Conservation (phyloP, 1,140 invertebrate genomes). For the Zaprionus davidi region DNA sequence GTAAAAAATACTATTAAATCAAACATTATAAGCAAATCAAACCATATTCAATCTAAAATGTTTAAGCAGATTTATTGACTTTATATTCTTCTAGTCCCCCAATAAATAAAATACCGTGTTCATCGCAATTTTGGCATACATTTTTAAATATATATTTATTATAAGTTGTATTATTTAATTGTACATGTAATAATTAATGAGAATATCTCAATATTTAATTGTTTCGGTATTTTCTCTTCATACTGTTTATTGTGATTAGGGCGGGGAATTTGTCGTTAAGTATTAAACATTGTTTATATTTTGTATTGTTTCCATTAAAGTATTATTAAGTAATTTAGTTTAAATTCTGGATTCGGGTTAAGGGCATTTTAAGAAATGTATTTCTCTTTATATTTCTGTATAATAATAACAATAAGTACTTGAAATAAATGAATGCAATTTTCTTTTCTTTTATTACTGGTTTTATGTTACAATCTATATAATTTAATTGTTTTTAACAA, state of each 20-base stretch:
- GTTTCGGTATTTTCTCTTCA: slow-evolving; percentile 50
- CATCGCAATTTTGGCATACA: slow-evolving; percentile 30
- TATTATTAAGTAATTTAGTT: slow-evolving; percentile 49
- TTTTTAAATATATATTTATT: slow-evolving; percentile 76
- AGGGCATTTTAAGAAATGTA: slow-evolving; percentile 39
- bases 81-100: too few relatives aligned
- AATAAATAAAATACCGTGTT: not conserved
- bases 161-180: slow-evolving; percentile 73
- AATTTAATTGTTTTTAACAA: slow-evolving; percentile 79
- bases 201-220: slow-evolving; percentile 78
- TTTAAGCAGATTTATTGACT: not conserved
- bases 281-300: slow-evolving; percentile 41
- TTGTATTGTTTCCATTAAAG: slow-evolving; percentile 37
- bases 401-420: slow-evolving; percentile 74
- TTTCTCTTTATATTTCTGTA: slow-evolving; percentile 53
- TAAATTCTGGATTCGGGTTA: slow-evolving; percentile 32
- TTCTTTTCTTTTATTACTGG: slow-evolving; percentile 48
- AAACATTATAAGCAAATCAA: too few relatives aligned
- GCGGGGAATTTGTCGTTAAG: slow-evolving; percentile 63
- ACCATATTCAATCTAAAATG: too few relatives aligned
- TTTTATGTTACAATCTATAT: slow-evolving; percentile 68
- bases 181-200: slow-evolving; percentile 82
- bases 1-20: too few relatives aligned
- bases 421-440: slow-evolving; percentile 70
- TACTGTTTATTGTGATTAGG: slow-evolving; percentile 72